Conservation (phyloP, 2,113 vertebrate genomes). For the Mormyrus iriodes region DNA sequence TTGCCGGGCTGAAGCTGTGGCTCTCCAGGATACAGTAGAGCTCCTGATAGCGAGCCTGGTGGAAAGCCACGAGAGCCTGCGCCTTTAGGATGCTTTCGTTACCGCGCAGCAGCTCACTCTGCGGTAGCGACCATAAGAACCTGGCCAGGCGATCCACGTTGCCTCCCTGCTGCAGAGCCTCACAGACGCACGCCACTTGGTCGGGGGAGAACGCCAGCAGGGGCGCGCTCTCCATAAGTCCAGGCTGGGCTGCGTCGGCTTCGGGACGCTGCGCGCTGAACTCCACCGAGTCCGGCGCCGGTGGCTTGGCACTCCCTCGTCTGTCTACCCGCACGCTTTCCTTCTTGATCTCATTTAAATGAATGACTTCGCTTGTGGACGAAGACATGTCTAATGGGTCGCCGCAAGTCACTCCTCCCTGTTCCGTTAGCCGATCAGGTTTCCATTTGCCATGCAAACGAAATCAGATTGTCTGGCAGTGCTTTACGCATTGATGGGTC, state of each 20-base stretch:
- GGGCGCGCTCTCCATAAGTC: slow-evolving; percentile 76
- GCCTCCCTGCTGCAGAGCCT: slow-evolving; percentile 95
- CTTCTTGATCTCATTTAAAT: slow-evolving; percentile 86
- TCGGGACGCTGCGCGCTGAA: slow-evolving; percentile 68
- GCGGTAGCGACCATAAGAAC: slow-evolving; percentile 94
- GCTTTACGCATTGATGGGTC: slow-evolving; percentile 72
- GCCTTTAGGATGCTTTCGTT: slow-evolving; percentile 97
- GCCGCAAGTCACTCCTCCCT: slow-evolving; percentile 77
- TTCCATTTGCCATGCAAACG: slow-evolving; percentile 86
- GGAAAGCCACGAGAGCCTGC: slow-evolving; percentile 92
- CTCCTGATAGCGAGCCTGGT: slow-evolving; percentile 93
- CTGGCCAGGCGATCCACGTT: slow-evolving; percentile 94
- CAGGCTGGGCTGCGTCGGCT: slow-evolving; percentile 57
- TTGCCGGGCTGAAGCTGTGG: slow-evolving; percentile 88
- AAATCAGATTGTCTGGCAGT: slow-evolving; percentile 83
- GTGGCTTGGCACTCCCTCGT: slow-evolving; percentile 65
- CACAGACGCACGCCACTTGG: slow-evolving; percentile 96
- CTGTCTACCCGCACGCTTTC: slow-evolving; percentile 83
- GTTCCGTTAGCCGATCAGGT: slow-evolving; percentile 83
- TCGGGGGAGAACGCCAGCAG: slow-evolving; percentile 91
- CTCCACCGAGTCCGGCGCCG: slow-evolving; percentile 69
- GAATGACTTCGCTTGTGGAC: slow-evolving; percentile 80
- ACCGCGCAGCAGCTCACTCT: slow-evolving; percentile 90
- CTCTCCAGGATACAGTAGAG: slow-evolving; percentile 94
- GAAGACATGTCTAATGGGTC: slow-evolving; percentile 87